A percentile compares a stretch with the other conserved stretches of the same genome.
Evolutionary conservation across 2,113 vertebrate genomes (phyloP).

Genomic region (Scophthalmus maximus): DNA sequence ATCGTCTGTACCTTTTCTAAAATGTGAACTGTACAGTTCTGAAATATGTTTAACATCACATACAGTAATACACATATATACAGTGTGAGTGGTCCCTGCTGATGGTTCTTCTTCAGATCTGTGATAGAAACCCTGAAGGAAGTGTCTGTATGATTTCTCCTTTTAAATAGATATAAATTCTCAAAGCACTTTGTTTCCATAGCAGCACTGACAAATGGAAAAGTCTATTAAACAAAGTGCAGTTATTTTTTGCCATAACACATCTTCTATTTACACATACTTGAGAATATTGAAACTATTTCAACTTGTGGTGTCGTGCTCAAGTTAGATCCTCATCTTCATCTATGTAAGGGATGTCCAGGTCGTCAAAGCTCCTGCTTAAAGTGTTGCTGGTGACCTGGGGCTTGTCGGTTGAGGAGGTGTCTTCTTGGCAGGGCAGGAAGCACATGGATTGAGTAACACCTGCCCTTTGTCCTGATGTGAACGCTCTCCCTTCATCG

Average conservation of each 20-base stretch:
- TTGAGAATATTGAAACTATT: slow-evolving; percentile 18
- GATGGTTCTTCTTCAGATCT: slow-evolving; percentile 21
- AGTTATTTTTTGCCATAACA: slow-evolving; percentile 6
- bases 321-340: slow-evolving; percentile 65
- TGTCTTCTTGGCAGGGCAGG: slow-evolving; percentile 48
- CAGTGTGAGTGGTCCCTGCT: not conserved
- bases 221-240: slow-evolving; percentile 61
- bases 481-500: slow-evolving; percentile 53
- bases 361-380: slow-evolving; percentile 81
- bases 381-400: slow-evolving; percentile 46
- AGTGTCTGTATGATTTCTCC: slow-evolving; percentile 16
- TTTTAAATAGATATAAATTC: slow-evolving; percentile 46
- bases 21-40: slow-evolving; percentile 40
- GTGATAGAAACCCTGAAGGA: slow-evolving; percentile 11
- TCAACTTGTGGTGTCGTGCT: not conserved
- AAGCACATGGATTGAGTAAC: slow-evolving; percentile 79
- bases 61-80: not conserved
- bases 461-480: slow-evolving; percentile 77
- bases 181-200: slow-evolving; percentile 31
- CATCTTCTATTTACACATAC: slow-evolving; percentile 24
- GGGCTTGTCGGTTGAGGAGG: slow-evolving; percentile 6
- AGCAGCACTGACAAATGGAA: slow-evolving; percentile 56
- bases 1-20: slow-evolving; percentile 20
- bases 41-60: slow-evolving; percentile 29
- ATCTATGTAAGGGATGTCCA: slow-evolving; percentile 86